A percentile compares a stretch with the other conserved stretches of the same genome.
Evolutionary conservation across 2,113 vertebrate species (phyloP).

Genomic region (Phainopepla nitens): DNA sequence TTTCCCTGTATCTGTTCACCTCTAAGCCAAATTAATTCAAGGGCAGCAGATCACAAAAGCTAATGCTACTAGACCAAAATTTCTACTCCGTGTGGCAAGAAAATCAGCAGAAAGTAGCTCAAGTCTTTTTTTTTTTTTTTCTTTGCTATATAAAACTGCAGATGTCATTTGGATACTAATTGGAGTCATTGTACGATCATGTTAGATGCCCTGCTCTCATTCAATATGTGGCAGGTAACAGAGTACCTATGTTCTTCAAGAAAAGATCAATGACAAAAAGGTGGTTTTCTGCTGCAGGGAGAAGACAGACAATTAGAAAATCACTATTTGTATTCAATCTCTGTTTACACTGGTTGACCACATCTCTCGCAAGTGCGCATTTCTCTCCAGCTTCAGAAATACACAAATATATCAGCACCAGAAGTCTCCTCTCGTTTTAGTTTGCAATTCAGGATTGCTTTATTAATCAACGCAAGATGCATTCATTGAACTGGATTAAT

Average conservation of each 20-base stretch:
- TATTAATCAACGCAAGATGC: slow-evolving; percentile 77
- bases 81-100: background rate
- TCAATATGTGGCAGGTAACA: slow-evolving; percentile 16
- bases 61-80: background rate
- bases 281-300: slow-evolving; percentile 20
- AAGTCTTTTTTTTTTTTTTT: background rate
- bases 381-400: slow-evolving; percentile 59
- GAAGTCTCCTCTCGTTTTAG: slow-evolving; percentile 67
- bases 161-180: slow-evolving; percentile 4
- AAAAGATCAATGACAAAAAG: slow-evolving; percentile 39
- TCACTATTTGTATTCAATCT: slow-evolving; percentile 59
- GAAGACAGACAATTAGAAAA: slow-evolving; percentile 49
- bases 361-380: slow-evolving; percentile 33
- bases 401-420: slow-evolving; percentile 54
- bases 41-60: background rate
- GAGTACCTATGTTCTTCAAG: background rate
- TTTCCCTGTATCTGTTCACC: background rate
- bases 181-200: background rate
- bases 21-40: background rate
- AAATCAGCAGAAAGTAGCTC: background rate
- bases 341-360: slow-evolving; percentile 64
- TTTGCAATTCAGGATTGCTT: slow-evolving; percentile 81
- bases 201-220: slow-evolving; percentile 9
- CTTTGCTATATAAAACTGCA: background rate
- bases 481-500: slow-evolving; percentile 83